Evolutionary conservation across 2,797 vertebrate genomes (phyloP).

Genomic region (Botia almorhae): DNA sequence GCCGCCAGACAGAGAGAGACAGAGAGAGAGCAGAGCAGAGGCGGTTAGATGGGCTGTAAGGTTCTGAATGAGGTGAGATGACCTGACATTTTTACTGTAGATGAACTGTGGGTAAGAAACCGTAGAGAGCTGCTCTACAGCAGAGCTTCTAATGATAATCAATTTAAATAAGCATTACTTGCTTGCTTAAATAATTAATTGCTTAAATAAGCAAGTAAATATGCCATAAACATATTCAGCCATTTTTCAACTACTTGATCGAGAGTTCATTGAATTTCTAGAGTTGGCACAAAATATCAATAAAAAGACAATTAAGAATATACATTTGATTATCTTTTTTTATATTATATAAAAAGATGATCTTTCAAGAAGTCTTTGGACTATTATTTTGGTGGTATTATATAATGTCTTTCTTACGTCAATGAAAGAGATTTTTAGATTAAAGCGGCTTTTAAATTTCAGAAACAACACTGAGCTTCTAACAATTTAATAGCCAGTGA

Average conservation of each 20-base stretch:
- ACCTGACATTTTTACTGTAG: conserved; percentile 43
- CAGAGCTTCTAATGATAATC: too few species aligned
- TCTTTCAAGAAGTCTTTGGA: not conserved
- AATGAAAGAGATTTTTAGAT: conserved; percentile 2
- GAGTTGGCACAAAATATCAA: too few species aligned
- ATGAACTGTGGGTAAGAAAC: too few species aligned
- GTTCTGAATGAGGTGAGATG: conserved; percentile 59
- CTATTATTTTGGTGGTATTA: conserved; percentile 7
- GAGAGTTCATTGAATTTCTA: too few species aligned
- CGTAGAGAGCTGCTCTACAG: too few species aligned
- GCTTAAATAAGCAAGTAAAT: too few species aligned
- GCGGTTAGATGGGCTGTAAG: conserved; percentile 74
- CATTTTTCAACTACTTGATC: too few species aligned
- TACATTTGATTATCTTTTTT: not conserved
- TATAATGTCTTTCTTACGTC: not conserved
- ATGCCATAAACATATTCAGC: too few species aligned
- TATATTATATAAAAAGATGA: not conserved
- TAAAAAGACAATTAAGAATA: too few species aligned
- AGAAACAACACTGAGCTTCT: not conserved
- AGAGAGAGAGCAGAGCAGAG: conserved; percentile 27
- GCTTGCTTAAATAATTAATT: too few species aligned
- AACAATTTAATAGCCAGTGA: not conserved
- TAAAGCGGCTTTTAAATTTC: not conserved
- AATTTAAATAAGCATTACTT: too few species aligned
- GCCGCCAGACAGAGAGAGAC: conserved; percentile 6